phyloP scores from a whole-genome alignment of 2,888 invertebrate species.

The Diplolepis rosae region DNA sequence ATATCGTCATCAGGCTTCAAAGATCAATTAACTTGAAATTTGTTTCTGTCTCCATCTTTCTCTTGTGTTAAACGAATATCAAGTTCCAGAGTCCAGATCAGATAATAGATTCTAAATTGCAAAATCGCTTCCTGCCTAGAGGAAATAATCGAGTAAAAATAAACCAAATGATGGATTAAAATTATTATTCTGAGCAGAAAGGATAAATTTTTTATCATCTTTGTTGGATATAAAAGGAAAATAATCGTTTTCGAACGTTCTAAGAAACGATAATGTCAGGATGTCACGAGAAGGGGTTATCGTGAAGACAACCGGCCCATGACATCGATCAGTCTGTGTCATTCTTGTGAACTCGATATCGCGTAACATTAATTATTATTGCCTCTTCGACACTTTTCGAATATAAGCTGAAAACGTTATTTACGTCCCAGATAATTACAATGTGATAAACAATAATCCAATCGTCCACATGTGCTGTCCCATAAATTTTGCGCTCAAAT shows the following conservation, averaged over 20 bases:
- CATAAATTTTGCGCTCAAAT: neutral
- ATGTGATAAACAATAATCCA: constrained; percentile 37
- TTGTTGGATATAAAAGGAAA: neutral
- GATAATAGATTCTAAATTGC: neutral
- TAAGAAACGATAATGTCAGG: constrained; percentile 62
- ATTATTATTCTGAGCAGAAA: too few species aligned
- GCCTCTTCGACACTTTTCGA: constrained; percentile 70
- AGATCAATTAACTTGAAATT: neutral
- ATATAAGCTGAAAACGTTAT: constrained; percentile 55
- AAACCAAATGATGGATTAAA: neutral
- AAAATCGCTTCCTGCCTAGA: neutral
- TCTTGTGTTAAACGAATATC: neutral
- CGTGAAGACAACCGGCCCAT: constrained; percentile 68
- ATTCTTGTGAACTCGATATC: constrained; percentile 64
- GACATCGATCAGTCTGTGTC: constrained; percentile 73
- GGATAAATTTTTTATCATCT: neutral
- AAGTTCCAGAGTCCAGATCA: constrained; percentile 9
- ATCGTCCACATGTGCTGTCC: constrained; percentile 30
- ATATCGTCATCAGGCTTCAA: neutral
- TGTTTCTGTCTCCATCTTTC: neutral
- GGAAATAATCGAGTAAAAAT: neutral
- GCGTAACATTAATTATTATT: constrained; percentile 72
- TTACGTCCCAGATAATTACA: constrained; percentile 49
- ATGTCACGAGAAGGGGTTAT: constrained; percentile 71
- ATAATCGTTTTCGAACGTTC: constrained; percentile 49